phyloP scores from a whole-genome alignment of 2,888 invertebrate genomes.

The Drosophila greeni region DNA sequence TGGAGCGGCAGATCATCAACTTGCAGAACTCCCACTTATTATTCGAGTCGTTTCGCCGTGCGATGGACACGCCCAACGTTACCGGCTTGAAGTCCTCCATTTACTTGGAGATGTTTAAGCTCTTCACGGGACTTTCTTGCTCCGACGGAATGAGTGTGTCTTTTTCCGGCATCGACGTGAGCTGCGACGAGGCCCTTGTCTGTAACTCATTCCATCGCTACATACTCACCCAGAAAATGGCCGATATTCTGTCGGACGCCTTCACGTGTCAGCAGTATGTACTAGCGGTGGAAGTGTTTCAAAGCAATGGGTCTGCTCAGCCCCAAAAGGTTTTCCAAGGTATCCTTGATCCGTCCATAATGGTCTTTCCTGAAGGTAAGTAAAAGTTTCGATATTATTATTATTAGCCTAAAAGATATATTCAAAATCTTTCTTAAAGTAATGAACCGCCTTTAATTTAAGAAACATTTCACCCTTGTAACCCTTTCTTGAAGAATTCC shows the following conservation, averaged over 20 bases:
- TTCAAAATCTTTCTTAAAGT: too few species aligned
- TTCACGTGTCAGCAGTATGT: slow-evolving; percentile 51
- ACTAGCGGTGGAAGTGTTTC: slow-evolving; percentile 55
- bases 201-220: slow-evolving; percentile 70
- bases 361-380: slow-evolving; percentile 65
- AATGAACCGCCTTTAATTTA: too few species aligned
- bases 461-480: too few species aligned
- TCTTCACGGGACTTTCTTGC: slow-evolving; percentile 44
- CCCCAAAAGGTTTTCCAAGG: slow-evolving; percentile 60
- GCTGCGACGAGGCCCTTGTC: slow-evolving; percentile 49
- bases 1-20: slow-evolving; percentile 44
- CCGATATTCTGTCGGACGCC: slow-evolving; percentile 41
- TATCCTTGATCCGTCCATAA: slow-evolving; percentile 58
- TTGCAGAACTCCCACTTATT: slow-evolving; percentile 44
- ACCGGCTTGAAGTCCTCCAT: slow-evolving; percentile 50
- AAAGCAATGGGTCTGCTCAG: slow-evolving; percentile 2
- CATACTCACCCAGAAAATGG: slow-evolving; percentile 55
- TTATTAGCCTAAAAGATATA: too few species aligned
- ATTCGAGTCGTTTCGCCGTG: slow-evolving; percentile 55
- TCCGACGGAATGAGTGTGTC: slow-evolving; percentile 50
- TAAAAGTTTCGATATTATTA: neutral
- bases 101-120: slow-evolving; percentile 41
- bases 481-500: neutral
- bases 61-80: slow-evolving; percentile 5
- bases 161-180: slow-evolving; percentile 42